Percentiles rank a stretch among this genome's conserved stretches.
These are phyloP conservation scores for Arizona elegans DNA, from an alignment of 2,113 vertebrate species.

Conservation along the genomic window DNA sequence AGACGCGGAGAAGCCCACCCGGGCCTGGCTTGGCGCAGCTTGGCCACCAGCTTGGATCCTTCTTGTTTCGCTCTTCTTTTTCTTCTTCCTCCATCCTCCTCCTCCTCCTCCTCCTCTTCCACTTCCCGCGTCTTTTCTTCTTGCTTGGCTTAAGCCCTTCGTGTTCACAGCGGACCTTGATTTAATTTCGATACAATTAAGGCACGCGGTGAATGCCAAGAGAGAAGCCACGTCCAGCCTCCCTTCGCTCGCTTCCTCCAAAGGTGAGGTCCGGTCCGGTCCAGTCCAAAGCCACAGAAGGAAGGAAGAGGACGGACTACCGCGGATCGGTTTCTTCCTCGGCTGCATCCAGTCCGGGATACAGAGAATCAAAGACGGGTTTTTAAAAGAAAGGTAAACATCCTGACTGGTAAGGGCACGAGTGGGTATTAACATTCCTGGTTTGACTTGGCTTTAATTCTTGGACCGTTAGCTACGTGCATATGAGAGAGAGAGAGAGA, in stretches of 20 bases:
- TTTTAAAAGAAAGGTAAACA: background rate
- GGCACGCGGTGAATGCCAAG: constrained; percentile 91
- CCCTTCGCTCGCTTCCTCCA: background rate
- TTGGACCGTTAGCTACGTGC: background rate
- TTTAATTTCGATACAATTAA: constrained; percentile 97
- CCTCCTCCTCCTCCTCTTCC: background rate
- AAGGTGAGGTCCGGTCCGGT: background rate
- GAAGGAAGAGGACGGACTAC: background rate
- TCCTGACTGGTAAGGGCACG: background rate
- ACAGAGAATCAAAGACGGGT: background rate
- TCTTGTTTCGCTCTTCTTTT: background rate
- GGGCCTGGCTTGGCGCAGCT: background rate
- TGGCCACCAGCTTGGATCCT: background rate
- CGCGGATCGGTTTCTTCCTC: background rate
- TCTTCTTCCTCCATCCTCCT: background rate
- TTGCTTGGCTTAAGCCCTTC: constrained; percentile 79
- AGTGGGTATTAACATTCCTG: background rate
- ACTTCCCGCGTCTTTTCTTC: background rate
- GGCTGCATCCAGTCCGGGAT: background rate
- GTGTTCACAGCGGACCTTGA: constrained; percentile 99
- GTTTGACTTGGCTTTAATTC: background rate
- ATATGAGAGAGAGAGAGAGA: background rate
- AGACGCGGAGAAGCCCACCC: background rate
- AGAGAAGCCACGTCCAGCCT: constrained; percentile 75
- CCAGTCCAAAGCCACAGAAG: background rate